Base-by-base conservation (phyloP, 1,140 invertebrate species). In the Olivierus martensii region DNA sequence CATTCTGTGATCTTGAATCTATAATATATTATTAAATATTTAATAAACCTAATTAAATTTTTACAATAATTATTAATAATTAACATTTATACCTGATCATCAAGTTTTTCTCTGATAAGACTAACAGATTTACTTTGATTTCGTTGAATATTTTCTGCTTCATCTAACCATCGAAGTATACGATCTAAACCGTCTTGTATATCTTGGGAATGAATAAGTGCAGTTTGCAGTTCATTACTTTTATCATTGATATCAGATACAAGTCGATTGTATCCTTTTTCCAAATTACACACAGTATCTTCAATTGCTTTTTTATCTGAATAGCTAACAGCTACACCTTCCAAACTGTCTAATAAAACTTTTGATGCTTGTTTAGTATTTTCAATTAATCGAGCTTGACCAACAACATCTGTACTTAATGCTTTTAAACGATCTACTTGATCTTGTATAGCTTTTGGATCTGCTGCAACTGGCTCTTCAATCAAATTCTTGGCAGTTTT, bases 201-300 rank as follows among this genome's bases (percentile, higher is more conserved):
- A n/a, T 87, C 89, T 70, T 95, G 90, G 49, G 87, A 89, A 67
- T 93, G 87, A 6, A 92, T 80, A 35, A 95, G 71, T 0, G 89
- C 88, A 0, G 83, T 84, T 60, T 95, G 89, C 43, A 96, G 69
- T 41, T 82, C 77, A 57, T 84, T 79, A 62, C 87, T 90, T n/a
- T 84, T 80, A 5, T 84, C 79, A 11, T 77, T 77, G 12, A 90
- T 69, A 1, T 79, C 78, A 54, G 78, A 77, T 46, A 76, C 73
- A 11, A 92, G 64, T 55, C 87, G 79, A 47, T 74, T 75, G 65
- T 92, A 87, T 51, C 85, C 83, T 35, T 82, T 78, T 55, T 82
- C 77, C 4, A 95, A 63, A 49, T 83, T 81, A 11, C 78, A 67
- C 1, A 88, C 82, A 0, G 87, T 84, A 49, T 81, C 75, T 65